A percentile compares a stretch with the other conserved stretches of the same genome.
Conservation (phyloP, 2,888 invertebrate species). For the Drosophila kanekoi region DNA sequence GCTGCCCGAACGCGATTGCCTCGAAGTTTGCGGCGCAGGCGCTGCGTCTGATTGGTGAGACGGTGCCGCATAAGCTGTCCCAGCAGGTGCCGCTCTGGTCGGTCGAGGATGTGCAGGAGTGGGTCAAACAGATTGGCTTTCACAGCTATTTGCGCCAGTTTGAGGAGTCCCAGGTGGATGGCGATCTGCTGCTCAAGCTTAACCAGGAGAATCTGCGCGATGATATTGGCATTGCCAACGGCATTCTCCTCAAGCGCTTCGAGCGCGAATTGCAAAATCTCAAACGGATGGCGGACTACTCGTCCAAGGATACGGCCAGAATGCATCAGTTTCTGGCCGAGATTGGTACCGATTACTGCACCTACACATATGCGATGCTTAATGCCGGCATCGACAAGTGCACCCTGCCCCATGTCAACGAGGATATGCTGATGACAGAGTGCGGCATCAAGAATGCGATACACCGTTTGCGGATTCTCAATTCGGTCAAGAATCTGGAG, state of each 20-base stretch:
- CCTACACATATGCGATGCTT: constrained; percentile 98
- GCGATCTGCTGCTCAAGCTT: constrained; percentile 96
- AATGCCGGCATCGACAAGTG: constrained; percentile 97
- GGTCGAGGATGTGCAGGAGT: constrained; percentile 97
- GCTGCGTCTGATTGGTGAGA: constrained; percentile 96
- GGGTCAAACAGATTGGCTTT: constrained; percentile 99
- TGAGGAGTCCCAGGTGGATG: constrained; percentile 96
- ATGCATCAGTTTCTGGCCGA: constrained; percentile 93
- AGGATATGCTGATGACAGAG: constrained; percentile 95
- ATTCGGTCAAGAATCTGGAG: constrained; percentile 90
- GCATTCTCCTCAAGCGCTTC: constrained; percentile 96
- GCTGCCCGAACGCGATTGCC: constrained; percentile 98
- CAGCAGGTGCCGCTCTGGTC: constrained; percentile 99
- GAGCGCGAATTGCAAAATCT: constrained; percentile 95
- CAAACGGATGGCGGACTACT: constrained; percentile 98
- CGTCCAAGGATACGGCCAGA: constrained; percentile 96
- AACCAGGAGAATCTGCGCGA: constrained; percentile 96
- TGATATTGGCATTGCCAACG: constrained; percentile 97
- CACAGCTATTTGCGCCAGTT: constrained; percentile 93
- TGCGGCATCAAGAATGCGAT: constrained; percentile 97
- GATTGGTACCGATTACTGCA: constrained; percentile 95
- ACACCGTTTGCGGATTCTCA: constrained; percentile 95
- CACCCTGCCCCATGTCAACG: constrained; percentile 93
- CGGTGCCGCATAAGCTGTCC: constrained; percentile 98
- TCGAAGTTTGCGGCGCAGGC: constrained; percentile 98